Evolutionary conservation across 2,797 vertebrate species (phyloP), one percentile per base, ranked within the genome.

Genomic region (Gymnothorax reevesii): DNA sequence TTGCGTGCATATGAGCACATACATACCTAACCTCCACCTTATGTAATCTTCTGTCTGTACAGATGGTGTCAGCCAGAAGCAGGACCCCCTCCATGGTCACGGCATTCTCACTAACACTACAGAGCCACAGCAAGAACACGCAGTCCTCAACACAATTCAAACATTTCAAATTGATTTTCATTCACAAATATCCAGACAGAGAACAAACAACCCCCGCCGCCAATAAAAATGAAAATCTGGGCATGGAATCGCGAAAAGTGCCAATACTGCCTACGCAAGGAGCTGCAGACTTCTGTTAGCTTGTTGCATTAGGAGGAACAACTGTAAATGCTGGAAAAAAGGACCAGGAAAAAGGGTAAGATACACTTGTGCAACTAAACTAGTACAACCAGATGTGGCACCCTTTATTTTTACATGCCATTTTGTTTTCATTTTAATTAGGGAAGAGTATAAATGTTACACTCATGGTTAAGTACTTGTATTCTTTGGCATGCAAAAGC

Each of bases 71-170:
- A 49, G 94, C 93, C 91, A 98, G 92, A 87, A 88, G 83, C 82
- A 94, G 90, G 73, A 95, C 91, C 0, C 95, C 95, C 0, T 93
- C 90, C 93, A 96, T 90, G 86, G 92, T 94, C 84, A 97, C 90
- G 33, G n/a, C 52, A 64, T 98, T 99, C 85, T 93, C 82, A 83
- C 96, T 95, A 89, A 95, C 90, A 87, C 98, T 99, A 89, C 9
- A 59, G 84, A 83, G 80, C 87, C 83, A 80, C 83, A 92, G 88
- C 92, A 12, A 49, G 33, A 33, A 79, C 87, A 85, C 57, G 82
- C 60, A 84, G 33, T 42, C 17, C 73, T 0, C 60, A 57, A 85
- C 64, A 49, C 52, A 79, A 17, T 57, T 20, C 2, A 42, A 42
- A 42, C 33, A 42, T 79, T 22, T 10, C 83, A 66, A 87, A 84